Percentiles rank a stretch among this genome's conserved stretches.
phyloP scores from a whole-genome alignment of 2,888 invertebrate genomes.

The Hemithea aestivaria region DNA sequence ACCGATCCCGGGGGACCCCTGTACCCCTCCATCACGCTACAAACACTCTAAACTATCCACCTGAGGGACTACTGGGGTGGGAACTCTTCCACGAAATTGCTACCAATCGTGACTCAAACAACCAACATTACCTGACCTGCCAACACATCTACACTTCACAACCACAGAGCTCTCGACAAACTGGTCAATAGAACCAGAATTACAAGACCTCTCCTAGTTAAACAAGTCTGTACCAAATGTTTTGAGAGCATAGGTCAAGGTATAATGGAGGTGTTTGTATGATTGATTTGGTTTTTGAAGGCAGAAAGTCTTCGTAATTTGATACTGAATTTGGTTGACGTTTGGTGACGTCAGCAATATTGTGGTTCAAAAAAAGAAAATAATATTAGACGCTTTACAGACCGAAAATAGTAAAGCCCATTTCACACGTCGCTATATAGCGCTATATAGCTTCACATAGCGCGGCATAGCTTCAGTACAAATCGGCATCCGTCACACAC shows the following conservation, averaged over 20 bases:
- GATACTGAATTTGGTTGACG: constrained; percentile 26
- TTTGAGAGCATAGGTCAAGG: constrained; percentile 21
- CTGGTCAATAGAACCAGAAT: constrained; percentile 23
- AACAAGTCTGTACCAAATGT: neutral
- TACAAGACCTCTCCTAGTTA: constrained; percentile 16
- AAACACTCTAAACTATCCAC: no score
- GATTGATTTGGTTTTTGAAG: constrained; percentile 43
- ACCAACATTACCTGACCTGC: constrained; percentile 28
- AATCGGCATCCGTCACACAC: no score
- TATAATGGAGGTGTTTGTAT: constrained; percentile 36
- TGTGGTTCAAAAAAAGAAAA: constrained; percentile 8
- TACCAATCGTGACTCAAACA: constrained; percentile 39
- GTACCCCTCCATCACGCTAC: no score
- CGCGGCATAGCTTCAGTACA: no score
- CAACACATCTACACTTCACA: neutral
- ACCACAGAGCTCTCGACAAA: no score
- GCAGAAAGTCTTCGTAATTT: constrained; percentile 27
- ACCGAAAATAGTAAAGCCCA: no score
- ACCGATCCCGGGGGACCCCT: no score
- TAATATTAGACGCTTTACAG: no score
- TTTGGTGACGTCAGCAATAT: constrained; percentile 20
- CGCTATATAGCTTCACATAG: no score
- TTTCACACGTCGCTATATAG: no score
- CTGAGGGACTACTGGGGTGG: no score
- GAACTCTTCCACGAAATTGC: constrained; percentile 46